phyloP scores from a whole-genome alignment of 2,113 vertebrate species.

The Motacilla alba region DNA sequence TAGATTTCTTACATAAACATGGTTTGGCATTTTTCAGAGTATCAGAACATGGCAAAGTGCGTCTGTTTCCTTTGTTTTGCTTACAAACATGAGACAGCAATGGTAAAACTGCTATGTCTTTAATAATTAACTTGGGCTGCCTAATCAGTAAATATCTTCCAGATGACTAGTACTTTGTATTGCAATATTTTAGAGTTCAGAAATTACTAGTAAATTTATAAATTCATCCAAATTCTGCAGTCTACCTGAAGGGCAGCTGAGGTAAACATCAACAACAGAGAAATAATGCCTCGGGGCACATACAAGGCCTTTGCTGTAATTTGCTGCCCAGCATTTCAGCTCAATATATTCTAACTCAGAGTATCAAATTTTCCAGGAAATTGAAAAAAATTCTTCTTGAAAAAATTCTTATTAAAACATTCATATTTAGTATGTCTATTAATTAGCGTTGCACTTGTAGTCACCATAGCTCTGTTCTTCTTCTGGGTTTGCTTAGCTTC shows the following conservation, averaged over 20 bases:
- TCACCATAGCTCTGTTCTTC: slow-evolving; percentile 32
- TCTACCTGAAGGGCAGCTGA: neutral
- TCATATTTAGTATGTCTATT: slow-evolving; percentile 17
- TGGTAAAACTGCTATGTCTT: neutral
- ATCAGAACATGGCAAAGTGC: neutral
- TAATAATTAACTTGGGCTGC: neutral
- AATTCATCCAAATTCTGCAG: neutral
- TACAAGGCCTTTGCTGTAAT: neutral
- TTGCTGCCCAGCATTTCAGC: neutral
- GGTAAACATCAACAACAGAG: neutral
- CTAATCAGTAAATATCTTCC: neutral
- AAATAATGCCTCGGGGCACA: neutral
- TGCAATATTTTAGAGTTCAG: neutral
- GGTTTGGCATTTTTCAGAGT: neutral
- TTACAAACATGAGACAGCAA: neutral
- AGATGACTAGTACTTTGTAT: neutral
- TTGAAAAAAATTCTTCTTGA: neutral
- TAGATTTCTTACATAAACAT: neutral
- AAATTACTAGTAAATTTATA: neutral
- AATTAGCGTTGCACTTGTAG: slow-evolving; percentile 52
- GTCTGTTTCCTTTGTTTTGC: neutral
- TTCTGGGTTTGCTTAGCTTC: slow-evolving; percentile 54
- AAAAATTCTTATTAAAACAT: neutral
- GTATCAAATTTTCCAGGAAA: neutral
- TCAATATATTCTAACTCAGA: neutral